Evolutionary conservation across 2,113 vertebrate species (phyloP), one percentile per base, ranked within the genome.

Genomic region (Ellobius talpinus): DNA sequence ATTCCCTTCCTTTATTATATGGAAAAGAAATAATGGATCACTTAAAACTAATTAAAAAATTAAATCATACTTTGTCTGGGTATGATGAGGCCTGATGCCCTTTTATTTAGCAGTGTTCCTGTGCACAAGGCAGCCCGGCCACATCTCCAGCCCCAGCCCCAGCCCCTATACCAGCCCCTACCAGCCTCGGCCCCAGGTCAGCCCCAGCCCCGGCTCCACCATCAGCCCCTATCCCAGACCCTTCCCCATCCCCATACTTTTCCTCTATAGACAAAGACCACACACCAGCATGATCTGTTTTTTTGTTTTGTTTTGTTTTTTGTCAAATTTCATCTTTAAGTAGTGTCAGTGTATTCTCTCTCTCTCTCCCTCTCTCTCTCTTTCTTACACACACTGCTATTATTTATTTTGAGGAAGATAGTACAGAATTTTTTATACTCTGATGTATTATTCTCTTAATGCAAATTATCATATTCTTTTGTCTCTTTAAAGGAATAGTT

Each of bases 371-470:
- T 3, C 12, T 76, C 29, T 33, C 7, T 78, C 29, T 50, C 16
- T 33, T 14, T 78, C 73, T 76, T 42, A 45, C 26, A 45, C 45
- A 77, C 26, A 78, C 77, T 4, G 63, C 70, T n/a, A 42, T 66
- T 23, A 68, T 73, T 93, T 81, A 94, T 85, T 92, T 93, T 21
- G 1, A 33, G 4, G 0, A 10, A 13, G 6, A 9, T 31, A 7
- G 7, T 79, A 11, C 52, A 94, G 42, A 78, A 72, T 79, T 78
- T 63, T 7, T 45, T 10, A 68, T 14, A 84, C 72, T 89, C 42
- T 89, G 6, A 6, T 70, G 91, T 92, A 74, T 63, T 87, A 3
- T 55, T 93, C 39, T 94, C 92, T 95, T 45, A 63, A 55, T 92
- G 0, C n/a, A 91, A 89, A 78, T 89, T 72, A 90, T 42, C 52